Conservation (phyloP, 2,888 invertebrate genomes). For the Drosophila ustulata region DNA sequence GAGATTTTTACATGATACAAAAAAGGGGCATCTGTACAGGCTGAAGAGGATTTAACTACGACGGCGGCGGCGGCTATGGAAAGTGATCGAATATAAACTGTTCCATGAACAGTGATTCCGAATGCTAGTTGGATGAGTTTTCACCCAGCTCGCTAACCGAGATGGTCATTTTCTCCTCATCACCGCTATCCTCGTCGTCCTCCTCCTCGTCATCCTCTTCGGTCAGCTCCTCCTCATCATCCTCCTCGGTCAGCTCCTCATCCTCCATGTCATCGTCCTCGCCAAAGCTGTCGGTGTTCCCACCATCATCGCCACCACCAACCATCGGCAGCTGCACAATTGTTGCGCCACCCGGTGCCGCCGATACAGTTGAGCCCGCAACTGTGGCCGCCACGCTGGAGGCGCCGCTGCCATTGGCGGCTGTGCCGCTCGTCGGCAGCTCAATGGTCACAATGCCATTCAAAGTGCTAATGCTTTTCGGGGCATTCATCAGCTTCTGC, state of each 20-base stretch:
- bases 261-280: conserved; percentile 77
- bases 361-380: conserved; percentile 81
- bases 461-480: conserved; percentile 77
- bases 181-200: conserved; percentile 77
- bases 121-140: conserved; percentile 84
- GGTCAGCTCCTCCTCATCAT: conserved; percentile 71
- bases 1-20: conserved; percentile 46
- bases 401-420: conserved; percentile 55
- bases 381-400: conserved; percentile 80
- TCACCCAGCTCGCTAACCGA: conserved; percentile 81
- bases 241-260: conserved; percentile 75
- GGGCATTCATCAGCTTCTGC: conserved; percentile 52
- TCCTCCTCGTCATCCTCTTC: conserved; percentile 77
- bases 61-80: conserved; percentile 64
- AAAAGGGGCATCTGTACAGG: conserved; percentile 27
- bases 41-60: conserved; percentile 36
- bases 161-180: conserved; percentile 84
- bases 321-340: conserved; percentile 61
- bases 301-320: conserved; percentile 14
- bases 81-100: conserved; percentile 84
- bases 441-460: conserved; percentile 83
- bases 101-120: conserved; percentile 85
- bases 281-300: conserved; percentile 64
- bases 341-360: conserved; percentile 72
- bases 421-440: conserved; percentile 62